Base-by-base conservation (phyloP, 2,113 vertebrate genomes). In the Vulpes ferrilata region DNA sequence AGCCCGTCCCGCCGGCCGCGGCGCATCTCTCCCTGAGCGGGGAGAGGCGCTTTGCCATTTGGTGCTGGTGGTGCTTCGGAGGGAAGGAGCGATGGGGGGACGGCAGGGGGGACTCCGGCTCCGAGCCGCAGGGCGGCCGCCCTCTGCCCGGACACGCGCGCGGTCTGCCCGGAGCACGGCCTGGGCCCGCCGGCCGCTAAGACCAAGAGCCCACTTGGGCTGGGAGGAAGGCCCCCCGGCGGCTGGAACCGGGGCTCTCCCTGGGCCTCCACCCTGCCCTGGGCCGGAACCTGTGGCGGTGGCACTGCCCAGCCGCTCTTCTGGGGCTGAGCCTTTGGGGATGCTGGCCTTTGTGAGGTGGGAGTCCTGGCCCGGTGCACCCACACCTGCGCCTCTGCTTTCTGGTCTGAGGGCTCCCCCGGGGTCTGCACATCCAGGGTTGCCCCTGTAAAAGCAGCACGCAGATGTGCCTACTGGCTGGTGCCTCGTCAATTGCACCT, bases 21-120 rank as follows among this genome's bases (percentile, higher is more conserved):
- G 97, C 97, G 95, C 96, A 95, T 95, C 96, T 87, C 97, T 94
- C 98, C 83, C 97, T 88, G 98, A 97, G 98, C 97, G 80, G 96
- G 96, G 96, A 98, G 98, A 98, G 98, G 98, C 98, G 99, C 98
- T 98, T 99, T 98, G 99, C 99, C 99, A 99, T 99, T 99, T 98
- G 99, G 99, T 99, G 98, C 98, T 97, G 98, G 98, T 98, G 98
- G 98, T 98, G 98, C 98, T 98, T 98, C 98, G 96, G 97, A 98
- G 98, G 98, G 98, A 98, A 98, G 99, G 98, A 98, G 96, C 94
- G 95, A 97, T 98, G 98, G 99, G 99, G 99, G 96, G 98, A 98
- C 98, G 35, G 67, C 97, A 99, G 98, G 99, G 99, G 99, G 99
- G 98, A 99, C 99, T 99, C 92, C 99, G 97, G 97, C 97, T 94